A percentile compares a stretch with the other conserved stretches of the same genome.
Evolutionary conservation across 53 echinoderm and acorn worm genomes (phyloP).

Genomic region (Mesocentrotus franciscanus): DNA sequence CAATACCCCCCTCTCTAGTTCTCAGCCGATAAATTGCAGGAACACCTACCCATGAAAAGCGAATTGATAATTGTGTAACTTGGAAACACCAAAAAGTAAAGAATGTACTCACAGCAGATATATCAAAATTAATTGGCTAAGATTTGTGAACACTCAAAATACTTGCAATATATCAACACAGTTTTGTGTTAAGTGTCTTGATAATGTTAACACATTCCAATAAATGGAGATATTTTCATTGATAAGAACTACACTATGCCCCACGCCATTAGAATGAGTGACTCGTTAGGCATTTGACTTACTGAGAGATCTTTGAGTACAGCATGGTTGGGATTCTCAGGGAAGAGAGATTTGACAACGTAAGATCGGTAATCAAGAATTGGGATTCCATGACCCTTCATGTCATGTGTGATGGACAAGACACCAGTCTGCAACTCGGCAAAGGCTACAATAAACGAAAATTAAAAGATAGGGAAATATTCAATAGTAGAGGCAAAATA

Average conservation of each 20-base stretch:
- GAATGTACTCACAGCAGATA: no score
- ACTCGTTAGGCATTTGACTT: conserved; percentile 42
- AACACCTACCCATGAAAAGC: no score
- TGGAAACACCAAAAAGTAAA: no score
- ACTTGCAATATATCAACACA: no score
- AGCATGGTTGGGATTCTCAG: conserved; percentile 85
- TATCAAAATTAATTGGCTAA: no score
- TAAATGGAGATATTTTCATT: not conserved
- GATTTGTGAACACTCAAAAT: no score
- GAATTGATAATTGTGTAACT: no score
- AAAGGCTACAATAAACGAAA: conserved; percentile 74
- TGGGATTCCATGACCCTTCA: conserved; percentile 88
- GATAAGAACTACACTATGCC: not conserved
- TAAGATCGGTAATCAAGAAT: conserved; percentile 79
- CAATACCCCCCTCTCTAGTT: no score
- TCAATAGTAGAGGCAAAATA: not conserved
- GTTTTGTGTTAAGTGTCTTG: no score
- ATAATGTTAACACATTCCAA: no score
- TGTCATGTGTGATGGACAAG: conserved; percentile 81
- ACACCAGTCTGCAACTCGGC: conserved; percentile 94
- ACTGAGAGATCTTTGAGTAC: conserved; percentile 89
- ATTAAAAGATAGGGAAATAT: not conserved
- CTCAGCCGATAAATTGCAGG: no score
- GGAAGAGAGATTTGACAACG: conserved; percentile 86
- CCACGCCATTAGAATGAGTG: not conserved